A percentile compares a stretch with the other conserved stretches of the same genome.
phyloP scores from a whole-genome alignment of 2,797 vertebrate genomes.

The Pogonophryne albipinna region DNA sequence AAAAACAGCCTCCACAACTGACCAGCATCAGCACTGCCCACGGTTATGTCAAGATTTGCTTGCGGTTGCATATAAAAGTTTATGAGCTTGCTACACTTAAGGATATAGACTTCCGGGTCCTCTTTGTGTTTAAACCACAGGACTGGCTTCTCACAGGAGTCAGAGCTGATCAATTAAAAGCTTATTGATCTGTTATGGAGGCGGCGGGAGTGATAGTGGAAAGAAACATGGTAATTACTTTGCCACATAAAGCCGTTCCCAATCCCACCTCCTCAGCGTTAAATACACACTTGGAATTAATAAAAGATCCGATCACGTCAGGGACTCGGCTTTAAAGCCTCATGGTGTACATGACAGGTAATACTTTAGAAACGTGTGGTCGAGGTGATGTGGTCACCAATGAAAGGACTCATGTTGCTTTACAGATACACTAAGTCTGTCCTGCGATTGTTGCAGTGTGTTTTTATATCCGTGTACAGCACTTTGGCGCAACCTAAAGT shows the following conservation, averaged over 20 bases:
- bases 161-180: conserved; percentile 78
- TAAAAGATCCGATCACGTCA: conserved; percentile 19
- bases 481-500: too few relatives aligned
- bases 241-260: conserved; percentile 10
- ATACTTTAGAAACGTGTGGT: not conserved
- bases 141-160: conserved; percentile 37
- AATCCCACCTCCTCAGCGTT: conserved; percentile 23
- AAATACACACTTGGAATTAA: conserved; percentile 40
- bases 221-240: conserved; percentile 42
- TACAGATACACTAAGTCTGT: not conserved
- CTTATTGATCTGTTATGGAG: conserved; percentile 69
- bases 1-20: conserved; percentile 41
- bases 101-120: not conserved
- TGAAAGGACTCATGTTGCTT: conserved; percentile 6
- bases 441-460: too few relatives aligned
- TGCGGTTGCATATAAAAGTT: conserved; percentile 53
- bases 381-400: conserved; percentile 8
- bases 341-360: not conserved
- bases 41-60: conserved; percentile 30
- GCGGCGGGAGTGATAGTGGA: conserved; percentile 31
- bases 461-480: too few relatives aligned
- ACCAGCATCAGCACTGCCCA: conserved; percentile 23
- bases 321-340: not conserved
- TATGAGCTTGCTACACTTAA: conserved; percentile 29
- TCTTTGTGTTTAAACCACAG: conserved; percentile 22